A percentile compares a stretch with the other conserved stretches of the same genome.
phyloP scores from a whole-genome alignment of 2,113 vertebrate genomes.

The Pterocles burchelli region DNA sequence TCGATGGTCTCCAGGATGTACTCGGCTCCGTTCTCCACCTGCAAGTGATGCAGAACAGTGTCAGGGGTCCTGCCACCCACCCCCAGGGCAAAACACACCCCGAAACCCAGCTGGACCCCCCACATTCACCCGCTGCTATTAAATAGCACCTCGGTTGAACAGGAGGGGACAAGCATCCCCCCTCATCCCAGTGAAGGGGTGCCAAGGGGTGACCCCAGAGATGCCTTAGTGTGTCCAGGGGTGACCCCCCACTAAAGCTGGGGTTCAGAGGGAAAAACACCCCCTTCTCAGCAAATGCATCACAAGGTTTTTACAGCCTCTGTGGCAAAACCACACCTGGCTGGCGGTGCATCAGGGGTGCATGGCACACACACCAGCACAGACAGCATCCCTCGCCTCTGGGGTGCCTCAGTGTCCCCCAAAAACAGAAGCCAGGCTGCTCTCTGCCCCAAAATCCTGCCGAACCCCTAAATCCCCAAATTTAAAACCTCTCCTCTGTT shows the following conservation, averaged over 20 bases:
- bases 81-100: background rate
- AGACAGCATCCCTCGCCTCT: background rate
- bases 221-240: background rate
- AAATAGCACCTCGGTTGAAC: background rate
- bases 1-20: constrained; percentile 99
- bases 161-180: background rate
- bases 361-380: background rate
- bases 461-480: background rate
- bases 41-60: background rate
- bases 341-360: accelerated
- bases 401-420: background rate
- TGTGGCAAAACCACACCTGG: background rate
- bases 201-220: background rate
- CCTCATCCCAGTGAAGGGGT: too few species aligned
- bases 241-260: background rate
- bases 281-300: background rate
- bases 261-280: background rate
- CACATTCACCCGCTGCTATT: background rate
- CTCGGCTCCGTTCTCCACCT: constrained; percentile 93
- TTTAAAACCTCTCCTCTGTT: background rate
- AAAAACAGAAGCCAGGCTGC: background rate
- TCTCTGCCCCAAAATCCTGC: background rate
- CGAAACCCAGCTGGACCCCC: background rate
- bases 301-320: background rate
- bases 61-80: background rate